Evolutionary conservation across 2,888 invertebrate genomes (phyloP).

Genomic region (Scaeva pyrastri): DNA sequence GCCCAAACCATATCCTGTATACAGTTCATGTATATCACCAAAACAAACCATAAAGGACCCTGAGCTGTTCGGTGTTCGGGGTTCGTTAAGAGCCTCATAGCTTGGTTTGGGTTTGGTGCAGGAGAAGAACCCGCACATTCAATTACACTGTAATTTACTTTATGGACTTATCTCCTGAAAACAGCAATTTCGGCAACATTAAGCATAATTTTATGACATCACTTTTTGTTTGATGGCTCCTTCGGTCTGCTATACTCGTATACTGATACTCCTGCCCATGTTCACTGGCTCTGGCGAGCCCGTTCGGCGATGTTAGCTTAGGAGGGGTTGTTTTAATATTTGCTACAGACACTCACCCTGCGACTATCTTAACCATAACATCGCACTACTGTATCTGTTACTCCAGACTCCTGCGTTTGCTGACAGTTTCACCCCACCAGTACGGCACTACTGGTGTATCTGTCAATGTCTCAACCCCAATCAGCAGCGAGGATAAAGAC

Average conservation of each 20-base stretch:
- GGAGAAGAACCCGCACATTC: conserved; percentile 80
- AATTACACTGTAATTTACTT: conserved; percentile 83
- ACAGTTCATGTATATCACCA: conserved; percentile 50
- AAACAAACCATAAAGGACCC: conserved; percentile 72
- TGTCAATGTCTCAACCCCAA: conserved; percentile 76
- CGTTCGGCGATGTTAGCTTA: conserved; percentile 33
- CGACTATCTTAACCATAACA: conserved; percentile 58
- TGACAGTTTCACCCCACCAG: conserved; percentile 66
- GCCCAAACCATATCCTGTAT: conserved; percentile 27
- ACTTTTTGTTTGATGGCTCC: conserved; percentile 78
- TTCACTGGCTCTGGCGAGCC: not conserved
- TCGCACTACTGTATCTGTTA: conserved; percentile 51
- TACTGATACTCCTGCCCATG: conserved; percentile 3
- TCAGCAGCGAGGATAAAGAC: conserved; percentile 41
- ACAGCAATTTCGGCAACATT: conserved; percentile 83
- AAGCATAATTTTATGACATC: conserved; percentile 83
- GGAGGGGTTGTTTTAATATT: conserved; percentile 68
- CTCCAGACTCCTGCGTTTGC: conserved; percentile 14
- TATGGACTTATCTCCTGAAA: conserved; percentile 82
- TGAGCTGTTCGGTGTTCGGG: too few species aligned
- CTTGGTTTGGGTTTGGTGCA: not conserved
- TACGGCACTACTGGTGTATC: conserved; percentile 58
- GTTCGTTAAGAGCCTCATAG: conserved; percentile 33
- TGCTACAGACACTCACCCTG: conserved; percentile 69
- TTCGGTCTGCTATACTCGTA: conserved; percentile 70